Evolutionary conservation across 2,888 invertebrate species (phyloP), one percentile per base, ranked within the genome.

Genomic region (Yponomeuta sedellus): DNA sequence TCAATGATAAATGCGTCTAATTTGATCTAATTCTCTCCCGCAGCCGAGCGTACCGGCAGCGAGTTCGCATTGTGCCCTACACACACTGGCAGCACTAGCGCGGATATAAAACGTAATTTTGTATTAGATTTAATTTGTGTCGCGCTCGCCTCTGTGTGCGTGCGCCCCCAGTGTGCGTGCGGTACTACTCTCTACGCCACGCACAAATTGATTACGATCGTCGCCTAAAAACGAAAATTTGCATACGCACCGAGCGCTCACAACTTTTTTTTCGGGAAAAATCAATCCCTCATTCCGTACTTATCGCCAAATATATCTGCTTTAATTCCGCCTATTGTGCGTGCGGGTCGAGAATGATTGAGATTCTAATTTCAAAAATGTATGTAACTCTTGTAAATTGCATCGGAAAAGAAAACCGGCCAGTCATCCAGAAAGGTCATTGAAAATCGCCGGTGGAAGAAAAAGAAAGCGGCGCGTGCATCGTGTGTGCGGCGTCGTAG

Each of bases 51-150:
- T 90, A 89, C 88, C 66, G 69, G 71, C 73, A 80, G 81, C 82
- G 81, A 82, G 81, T 77, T 87, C 85, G 82, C 82, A 88, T 86
- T 88, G 89, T 88, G 78, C 81, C 77, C 82, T 78, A 83, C 86
- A 83, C 88, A 88, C 89, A 87, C 88, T 79, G 77, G 79, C 82
- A 83, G 78, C 81, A 83, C 86, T 84, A 86, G 83, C 75, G 83
- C 74, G 83, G 88, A 88, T 88, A 88, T 89, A 89, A 90, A 89
- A 91, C 90, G 91, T 89, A 90, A 90, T 90, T 91, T 90, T 89
- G 90, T 91, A 90, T 90, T 90, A 91, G 91, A 91, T 90, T 90
- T 90, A 91, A 91, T 91, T 90, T 89, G 90, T 81, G 79, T 78
- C 81, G 76, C 78, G 79, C 81, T 77, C 76, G 67, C 58, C 67